Base-by-base conservation (phyloP, 2,888 invertebrate species). In the Prosopocoilus inquinatus region DNA sequence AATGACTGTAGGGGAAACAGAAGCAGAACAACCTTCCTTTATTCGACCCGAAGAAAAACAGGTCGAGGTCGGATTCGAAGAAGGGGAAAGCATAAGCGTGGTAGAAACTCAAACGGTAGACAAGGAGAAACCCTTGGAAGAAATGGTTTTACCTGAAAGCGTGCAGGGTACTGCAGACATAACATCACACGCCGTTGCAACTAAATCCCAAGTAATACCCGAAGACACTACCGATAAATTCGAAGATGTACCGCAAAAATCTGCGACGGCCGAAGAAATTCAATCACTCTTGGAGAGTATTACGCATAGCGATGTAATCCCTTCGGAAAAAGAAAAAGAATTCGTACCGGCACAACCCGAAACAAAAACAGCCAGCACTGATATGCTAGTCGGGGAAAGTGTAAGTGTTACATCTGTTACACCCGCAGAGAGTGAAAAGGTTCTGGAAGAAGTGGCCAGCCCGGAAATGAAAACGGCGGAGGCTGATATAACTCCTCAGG, bases 61-160 rank as follows among this genome's bases (percentile, higher is more conserved):
- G 16, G 80, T 79, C 5, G 75, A 79, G 50, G 67, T 82, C 32
- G 79, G 67, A 32, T 83, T 81, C 72, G 81, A 76, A 70, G 82
- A 79, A 79, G 82, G 75, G 67, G 81, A 86, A 77, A 72, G 85
- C 62, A 62, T 90, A 44, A 82, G 81, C 67, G 77, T 89, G 9
- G 84, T 81, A 4, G 83, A 86, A 75, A 69, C 82, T 0, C 67
- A 80, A 50, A 66, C 79, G 2, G 75, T 76, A 51, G 77, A 83
- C 47, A 80, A 75, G 70, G 84, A 84, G 79, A 74, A 76, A 73
- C 75, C 68, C 53, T 74, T 83, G 16, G 75, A 69, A 28, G 67
- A 74, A 60, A 66, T 71, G 39, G 70, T 75, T 64, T 64, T 66
- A 51, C 78, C 79, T n/a, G 70, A 77, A 58, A 68, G 74, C 53